phyloP scores from a whole-genome alignment of 1,140 invertebrate genomes.

The Ylistrum balloti region DNA sequence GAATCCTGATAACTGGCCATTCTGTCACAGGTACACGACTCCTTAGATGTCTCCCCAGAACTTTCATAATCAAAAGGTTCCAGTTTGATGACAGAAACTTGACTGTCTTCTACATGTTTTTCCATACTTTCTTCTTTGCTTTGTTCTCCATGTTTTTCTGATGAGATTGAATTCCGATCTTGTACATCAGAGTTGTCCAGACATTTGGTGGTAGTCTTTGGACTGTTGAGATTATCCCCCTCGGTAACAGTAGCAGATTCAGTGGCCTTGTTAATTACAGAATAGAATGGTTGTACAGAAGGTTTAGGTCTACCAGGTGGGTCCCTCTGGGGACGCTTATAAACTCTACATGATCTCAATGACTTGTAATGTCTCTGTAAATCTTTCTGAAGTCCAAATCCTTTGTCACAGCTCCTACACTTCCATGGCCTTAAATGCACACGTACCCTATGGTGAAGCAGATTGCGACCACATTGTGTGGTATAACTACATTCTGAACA shows the following conservation, averaged over 20 bases:
- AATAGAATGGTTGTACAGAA: background rate
- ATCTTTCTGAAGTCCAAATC: constrained; percentile 56
- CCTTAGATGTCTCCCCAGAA: background rate
- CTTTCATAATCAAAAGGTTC: constrained; percentile 39
- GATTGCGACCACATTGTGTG: constrained; percentile 40
- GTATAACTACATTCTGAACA: constrained; percentile 46
- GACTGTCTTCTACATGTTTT: background rate
- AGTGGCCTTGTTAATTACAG: background rate
- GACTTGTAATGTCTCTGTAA: constrained; percentile 51
- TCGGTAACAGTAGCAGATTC: background rate
- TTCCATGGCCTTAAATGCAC: constrained; percentile 50
- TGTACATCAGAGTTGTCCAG: background rate
- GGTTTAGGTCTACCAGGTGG: background rate
- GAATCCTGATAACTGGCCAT: background rate
- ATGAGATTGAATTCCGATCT: background rate
- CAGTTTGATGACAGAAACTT: background rate
- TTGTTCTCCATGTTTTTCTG: background rate
- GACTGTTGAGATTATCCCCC: background rate
- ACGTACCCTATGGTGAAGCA: constrained; percentile 42
- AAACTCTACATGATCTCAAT: constrained; percentile 37
- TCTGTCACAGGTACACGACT: background rate
- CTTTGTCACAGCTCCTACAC: constrained; percentile 48
- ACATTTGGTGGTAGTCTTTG: background rate
- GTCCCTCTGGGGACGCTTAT: background rate
- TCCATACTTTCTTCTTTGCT: background rate